Conservation (phyloP, 2,113 vertebrate species). For the Vulpes ferrilata region DNA sequence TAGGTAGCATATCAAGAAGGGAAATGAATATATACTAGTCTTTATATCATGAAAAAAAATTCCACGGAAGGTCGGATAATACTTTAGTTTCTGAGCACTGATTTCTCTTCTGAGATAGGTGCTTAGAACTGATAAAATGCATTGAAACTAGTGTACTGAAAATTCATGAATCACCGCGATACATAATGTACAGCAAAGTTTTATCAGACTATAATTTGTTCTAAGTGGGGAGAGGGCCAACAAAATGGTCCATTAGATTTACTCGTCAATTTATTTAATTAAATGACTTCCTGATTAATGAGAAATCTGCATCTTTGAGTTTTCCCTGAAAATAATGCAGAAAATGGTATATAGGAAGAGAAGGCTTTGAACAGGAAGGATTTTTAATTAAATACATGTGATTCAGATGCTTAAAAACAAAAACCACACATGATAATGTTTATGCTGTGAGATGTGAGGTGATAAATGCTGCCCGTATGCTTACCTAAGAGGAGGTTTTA, state of each 20-base stretch:
- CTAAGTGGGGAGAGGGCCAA: neutral
- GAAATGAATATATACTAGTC: neutral
- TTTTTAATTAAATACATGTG: neutral
- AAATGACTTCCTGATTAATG: constrained; percentile 23
- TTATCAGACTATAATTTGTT: constrained; percentile 14
- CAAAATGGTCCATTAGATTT: neutral
- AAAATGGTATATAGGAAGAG: neutral
- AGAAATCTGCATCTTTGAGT: constrained; percentile 15
- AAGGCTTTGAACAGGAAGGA: neutral
- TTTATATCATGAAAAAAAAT: constrained; percentile 46
- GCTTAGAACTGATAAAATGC: constrained; percentile 52
- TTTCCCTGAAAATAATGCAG: constrained; percentile 43
- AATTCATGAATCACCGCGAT: neutral
- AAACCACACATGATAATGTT: neutral
- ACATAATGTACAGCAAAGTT: neutral
- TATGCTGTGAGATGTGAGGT: constrained; percentile 4
- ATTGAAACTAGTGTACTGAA: constrained; percentile 42
- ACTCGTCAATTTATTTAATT: constrained; percentile 28
- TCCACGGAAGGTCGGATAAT: neutral
- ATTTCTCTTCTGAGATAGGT: constrained; percentile 36
- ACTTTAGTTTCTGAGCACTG: constrained; percentile 24
- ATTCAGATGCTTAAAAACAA: neutral
- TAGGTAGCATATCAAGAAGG: neutral
- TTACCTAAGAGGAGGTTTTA: constrained; percentile 91
- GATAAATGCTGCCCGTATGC: constrained; percentile 28